Percentiles rank a stretch among this genome's conserved stretches.
Evolutionary conservation across 2,888 invertebrate genomes (phyloP).

Genomic region (Ferrisia virgata): DNA sequence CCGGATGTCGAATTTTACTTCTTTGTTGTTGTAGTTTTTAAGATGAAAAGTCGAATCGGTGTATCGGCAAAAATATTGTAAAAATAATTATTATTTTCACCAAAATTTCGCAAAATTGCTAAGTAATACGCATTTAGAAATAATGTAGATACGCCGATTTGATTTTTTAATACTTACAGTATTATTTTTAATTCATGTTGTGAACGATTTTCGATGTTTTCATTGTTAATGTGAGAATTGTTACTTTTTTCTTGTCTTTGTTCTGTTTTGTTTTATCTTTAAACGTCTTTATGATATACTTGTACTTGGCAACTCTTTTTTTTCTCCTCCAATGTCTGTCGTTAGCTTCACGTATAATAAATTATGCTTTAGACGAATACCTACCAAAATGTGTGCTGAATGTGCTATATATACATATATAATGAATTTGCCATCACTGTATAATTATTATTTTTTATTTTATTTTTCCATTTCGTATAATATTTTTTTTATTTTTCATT

Average conservation of each 20-base stretch:
- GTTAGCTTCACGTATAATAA: conserved; percentile 4
- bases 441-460: neutral
- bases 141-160: neutral
- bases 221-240: conserved; percentile 25
- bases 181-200: conserved; percentile 25
- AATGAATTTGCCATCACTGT: neutral
- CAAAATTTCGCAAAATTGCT: too few relatives aligned
- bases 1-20: neutral
- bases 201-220: conserved; percentile 23
- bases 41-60: neutral
- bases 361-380: conserved; percentile 9
- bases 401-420: neutral
- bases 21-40: conserved; percentile 17
- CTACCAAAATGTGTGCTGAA: neutral
- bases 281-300: neutral
- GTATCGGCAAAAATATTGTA: neutral
- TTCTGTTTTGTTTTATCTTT: neutral
- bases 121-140: neutral
- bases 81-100: too few relatives aligned
- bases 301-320: conserved; percentile 27
- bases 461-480: neutral
- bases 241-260: conserved; percentile 22
- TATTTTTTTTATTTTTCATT: neutral
- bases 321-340: neutral
- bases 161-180: neutral